Base-by-base conservation (phyloP, 2,113 vertebrate species). In the Cettia cetti region DNA sequence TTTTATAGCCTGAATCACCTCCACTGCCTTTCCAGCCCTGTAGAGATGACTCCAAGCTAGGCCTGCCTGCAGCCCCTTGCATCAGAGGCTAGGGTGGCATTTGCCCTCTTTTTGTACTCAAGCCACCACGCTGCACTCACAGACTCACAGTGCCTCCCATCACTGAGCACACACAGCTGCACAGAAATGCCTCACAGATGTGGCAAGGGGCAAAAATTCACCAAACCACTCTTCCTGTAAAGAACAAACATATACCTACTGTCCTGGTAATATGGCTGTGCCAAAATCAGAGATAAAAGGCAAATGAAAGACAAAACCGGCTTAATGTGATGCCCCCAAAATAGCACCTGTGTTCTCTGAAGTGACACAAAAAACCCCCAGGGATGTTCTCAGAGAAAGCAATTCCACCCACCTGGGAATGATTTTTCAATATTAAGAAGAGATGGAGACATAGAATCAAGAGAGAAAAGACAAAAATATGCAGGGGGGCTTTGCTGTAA, bases 321-420 rank as follows among this genome's bases (percentile, higher is more conserved):
- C 35, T 92, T 39, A 21, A 76, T 76, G 30, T 63, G 37, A 10
- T 35, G 8, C 8, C 22, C 20, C 30, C 50, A 65, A 72, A 54
- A 44, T 4, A 77, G 13, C 39, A 50, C 11, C 31, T 18, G 4
- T 42, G 15, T 39, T 26, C 28, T 83, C n/a, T 44, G 26, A 77
- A 71, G 13, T 40, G 45, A 60, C 40, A 24, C 0, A 1, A 77
- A 72, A 69, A 60, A 76, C 0, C 0, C 6, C 8, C 9, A n/a
- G 26, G 45, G 21, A 8, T 63, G 1, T 35, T 81, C 26, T 81
- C 47, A 81, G 33, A 83, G 28, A 31, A 86, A 42, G 5, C 6
- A 59, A 12, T 49, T 81, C 30, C 33, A 74, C 5, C 11, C 30
- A 54, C 18, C 23, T 27, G 21, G 7, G 10, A 27, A 59, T 42